Evolutionary conservation across 92 coral and sea anemone genomes (phyloP), one percentile per base, ranked within the genome.

Genomic region (Nematostella vectensis): DNA sequence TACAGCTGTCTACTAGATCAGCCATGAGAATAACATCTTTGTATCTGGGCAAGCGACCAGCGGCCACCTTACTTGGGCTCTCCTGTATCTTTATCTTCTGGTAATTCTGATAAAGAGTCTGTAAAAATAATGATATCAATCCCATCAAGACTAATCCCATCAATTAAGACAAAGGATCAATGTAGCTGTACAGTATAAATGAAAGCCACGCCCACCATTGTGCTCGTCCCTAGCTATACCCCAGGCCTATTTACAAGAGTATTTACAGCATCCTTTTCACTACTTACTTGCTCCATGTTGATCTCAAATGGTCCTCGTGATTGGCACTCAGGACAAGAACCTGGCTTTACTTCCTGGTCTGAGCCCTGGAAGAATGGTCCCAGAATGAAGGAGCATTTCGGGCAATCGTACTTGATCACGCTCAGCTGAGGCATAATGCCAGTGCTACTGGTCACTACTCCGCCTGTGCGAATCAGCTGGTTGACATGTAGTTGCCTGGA

Each of bases 281-380:
- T 15, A 33, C 40, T 20, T 25, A 89, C 98, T 82, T 85, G 95
- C 55, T 91, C 98, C 76, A 91, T 80, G 58, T 91, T 91, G 22
- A 91, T 79, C 54, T 91, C 98, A 72, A 91, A 91, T n/a, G 98
- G 98, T 22, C 98, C 98, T 20, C 98, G 77, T 12, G 98, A 91
- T 54, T 91, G 98, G 52, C 98, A 91, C 51, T 91, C 98, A 0
- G 98, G 98, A 37, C 98, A 91, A 0, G 98, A 78, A 6, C 98
- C 98, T 6, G 98, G 98, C 36, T 80, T 85, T 23, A 91, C 87
- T 19, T 91, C 98, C 48, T 91, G 95, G 69, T 91, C 83, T 45
- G 94, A 60, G 17, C 79, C 72, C 54, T 91, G 98, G 61, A 74
- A 85, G 72, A 86, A 91, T 20, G 98, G 98, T 0, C 98, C 98